Base-by-base conservation (phyloP, 2,888 invertebrate genomes). In the Ichneumon xanthorius region DNA sequence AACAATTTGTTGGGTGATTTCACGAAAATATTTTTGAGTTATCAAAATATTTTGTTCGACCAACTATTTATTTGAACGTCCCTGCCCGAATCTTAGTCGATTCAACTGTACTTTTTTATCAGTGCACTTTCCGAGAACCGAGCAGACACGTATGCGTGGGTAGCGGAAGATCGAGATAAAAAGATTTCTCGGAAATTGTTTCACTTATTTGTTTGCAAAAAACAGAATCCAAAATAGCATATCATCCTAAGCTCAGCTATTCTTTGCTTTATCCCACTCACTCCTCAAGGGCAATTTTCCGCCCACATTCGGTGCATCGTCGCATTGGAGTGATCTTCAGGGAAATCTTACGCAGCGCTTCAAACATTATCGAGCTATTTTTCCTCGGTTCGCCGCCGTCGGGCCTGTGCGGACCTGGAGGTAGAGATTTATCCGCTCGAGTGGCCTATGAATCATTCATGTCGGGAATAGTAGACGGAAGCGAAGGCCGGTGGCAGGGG, bases 401-500 rank as follows among this genome's bases (percentile, higher is more conserved):
- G 58, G 6, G 53, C 48, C 48, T 22, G n/a, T 19, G 22, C 11
- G 58, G 22, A 48, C 16, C 48, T n/a, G 11, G 16, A 22, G n/a
- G 16, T 22, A 26, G 78, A 78, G 72, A 40, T 68, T 83, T 73
- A 79, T 73, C 63, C 48, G 26, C 61, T 40, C 33, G 40, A 55
- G 16, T 33, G 58, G 45, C 48, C 11, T 67, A 79, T 83, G 78
- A 79, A 83, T 83, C 55, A 79, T 83, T 83, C 75, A 83, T 79
- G 30, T 22, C 19, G 16, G 61, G 33, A 61, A 75, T 53, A 33
- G 73, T 40, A 48, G 78, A 33, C n/a, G 50, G 33, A 30, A 50
- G 26, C 4, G 26, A 40, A 22, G 7, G 67, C 71, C 26, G 48
- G 65, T 4, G 37, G 40, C 45, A 33, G 22, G 40, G 30, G 30